A percentile compares a stretch with the other conserved stretches of the same genome.
phyloP scores from a whole-genome alignment of 1,140 invertebrate genomes.

The Lerema accius region DNA sequence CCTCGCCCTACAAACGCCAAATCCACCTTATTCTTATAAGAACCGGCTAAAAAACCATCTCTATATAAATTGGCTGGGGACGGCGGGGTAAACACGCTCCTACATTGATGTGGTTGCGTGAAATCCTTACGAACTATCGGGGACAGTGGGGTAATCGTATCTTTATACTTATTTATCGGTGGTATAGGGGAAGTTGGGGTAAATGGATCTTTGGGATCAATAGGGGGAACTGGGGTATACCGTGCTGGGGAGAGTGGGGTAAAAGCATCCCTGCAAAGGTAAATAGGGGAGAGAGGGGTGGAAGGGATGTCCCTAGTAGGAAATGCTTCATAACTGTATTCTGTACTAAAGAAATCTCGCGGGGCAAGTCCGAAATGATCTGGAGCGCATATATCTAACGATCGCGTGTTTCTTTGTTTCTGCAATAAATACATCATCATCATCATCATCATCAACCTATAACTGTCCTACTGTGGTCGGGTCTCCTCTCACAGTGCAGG shows the following conservation, averaged over 20 bases:
- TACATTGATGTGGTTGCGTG: not conserved
- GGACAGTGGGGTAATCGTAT: not conserved
- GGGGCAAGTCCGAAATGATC: not conserved
- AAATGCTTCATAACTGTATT: slow-evolving; percentile 25
- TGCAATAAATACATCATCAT: slow-evolving; percentile 11
- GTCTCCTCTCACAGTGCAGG: no score
- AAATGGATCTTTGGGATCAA: not conserved
- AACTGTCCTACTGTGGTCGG: no score
- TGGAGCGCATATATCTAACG: not conserved
- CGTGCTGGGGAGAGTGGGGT: no score
- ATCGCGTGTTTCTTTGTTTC: slow-evolving; percentile 21
- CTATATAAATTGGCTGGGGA: not conserved
- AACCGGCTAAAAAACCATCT: slow-evolving; percentile 29
- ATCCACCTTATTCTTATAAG: slow-evolving; percentile 4
- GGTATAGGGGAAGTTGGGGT: not conserved
- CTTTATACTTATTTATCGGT: not conserved
- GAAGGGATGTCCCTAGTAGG: slow-evolving; percentile 31
- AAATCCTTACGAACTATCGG: not conserved
- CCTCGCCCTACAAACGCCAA: not conserved
- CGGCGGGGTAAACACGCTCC: not conserved
- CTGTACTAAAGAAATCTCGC: not conserved
- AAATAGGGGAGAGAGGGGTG: not conserved
- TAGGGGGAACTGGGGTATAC: not conserved
- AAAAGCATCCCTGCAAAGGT: not conserved
- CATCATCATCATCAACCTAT: no score